Evolutionary conservation across 2,113 vertebrate species (phyloP).

Genomic region (Lipophrys pholis): DNA sequence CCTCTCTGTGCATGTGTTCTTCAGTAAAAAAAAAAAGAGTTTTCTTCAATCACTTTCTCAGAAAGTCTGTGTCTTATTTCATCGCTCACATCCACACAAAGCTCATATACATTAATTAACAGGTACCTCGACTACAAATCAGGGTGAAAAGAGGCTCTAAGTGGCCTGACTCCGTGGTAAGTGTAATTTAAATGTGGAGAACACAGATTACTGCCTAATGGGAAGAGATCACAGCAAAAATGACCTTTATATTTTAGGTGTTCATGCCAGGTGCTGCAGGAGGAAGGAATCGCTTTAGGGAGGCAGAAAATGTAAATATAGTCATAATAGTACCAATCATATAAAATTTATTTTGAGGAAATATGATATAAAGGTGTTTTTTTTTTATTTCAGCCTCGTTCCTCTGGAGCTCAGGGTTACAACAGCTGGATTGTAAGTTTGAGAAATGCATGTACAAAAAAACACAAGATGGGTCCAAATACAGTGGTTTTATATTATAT

Average conservation of each 20-base stretch:
- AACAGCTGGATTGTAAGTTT: constrained; percentile 70
- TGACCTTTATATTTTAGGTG: constrained; percentile 54
- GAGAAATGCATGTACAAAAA: neutral
- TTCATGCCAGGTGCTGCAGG: constrained; percentile 77
- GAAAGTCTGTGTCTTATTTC: constrained; percentile 55
- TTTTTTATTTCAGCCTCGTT: constrained; percentile 52
- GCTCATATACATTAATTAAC: constrained; percentile 34
- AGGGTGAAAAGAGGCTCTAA: constrained; percentile 71
- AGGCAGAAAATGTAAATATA: constrained; percentile 65
- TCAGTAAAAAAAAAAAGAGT: constrained; percentile 82
- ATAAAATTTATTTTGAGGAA: constrained; percentile 4
- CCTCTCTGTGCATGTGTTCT: constrained; percentile 73
- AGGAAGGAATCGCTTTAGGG: constrained; percentile 56
- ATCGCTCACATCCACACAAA: neutral
- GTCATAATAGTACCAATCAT: neutral
- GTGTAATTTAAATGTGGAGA: constrained; percentile 16
- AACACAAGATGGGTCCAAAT: neutral
- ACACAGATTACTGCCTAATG: neutral
- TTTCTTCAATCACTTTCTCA: constrained; percentile 40
- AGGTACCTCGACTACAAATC: constrained; percentile 40
- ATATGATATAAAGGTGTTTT: constrained; percentile 1
- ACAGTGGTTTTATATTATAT: too few relatives aligned
- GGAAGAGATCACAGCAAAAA: fast-evolving
- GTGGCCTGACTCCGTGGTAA: constrained; percentile 70
- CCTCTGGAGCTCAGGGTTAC: constrained; percentile 72